Percentiles rank a stretch among this genome's conserved stretches.
Evolutionary conservation across 2,888 invertebrate species (phyloP).

Genomic region (Acrobasis consociella): DNA sequence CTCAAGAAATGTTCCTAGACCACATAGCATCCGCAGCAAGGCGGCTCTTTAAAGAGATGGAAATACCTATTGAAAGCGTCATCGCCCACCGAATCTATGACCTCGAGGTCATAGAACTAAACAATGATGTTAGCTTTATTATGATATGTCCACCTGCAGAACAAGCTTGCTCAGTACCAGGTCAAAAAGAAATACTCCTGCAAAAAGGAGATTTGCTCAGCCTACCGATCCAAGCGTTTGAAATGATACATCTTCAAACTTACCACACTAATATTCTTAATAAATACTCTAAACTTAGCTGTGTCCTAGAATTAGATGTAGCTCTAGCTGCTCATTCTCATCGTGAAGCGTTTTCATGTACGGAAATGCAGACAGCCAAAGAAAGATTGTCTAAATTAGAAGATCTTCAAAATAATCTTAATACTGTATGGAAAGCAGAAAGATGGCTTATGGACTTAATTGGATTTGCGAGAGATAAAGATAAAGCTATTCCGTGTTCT

Average conservation of each 20-base stretch:
- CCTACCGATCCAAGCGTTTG: constrained; percentile 95
- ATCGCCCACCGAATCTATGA: constrained; percentile 93
- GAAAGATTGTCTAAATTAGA: constrained; percentile 91
- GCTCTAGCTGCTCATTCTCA: constrained; percentile 96
- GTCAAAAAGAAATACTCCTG: constrained; percentile 91
- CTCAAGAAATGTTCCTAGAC: constrained; percentile 91
- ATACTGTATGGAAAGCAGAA: constrained; percentile 95
- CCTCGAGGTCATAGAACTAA: constrained; percentile 96
- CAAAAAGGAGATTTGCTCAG: constrained; percentile 93
- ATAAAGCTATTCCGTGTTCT: constrained; percentile 68
- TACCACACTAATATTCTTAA: constrained; percentile 96
- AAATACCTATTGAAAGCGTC: constrained; percentile 87
- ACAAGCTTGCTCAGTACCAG: constrained; percentile 94
- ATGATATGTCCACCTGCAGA: constrained; percentile 96
- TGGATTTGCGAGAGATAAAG: constrained; percentile 93
- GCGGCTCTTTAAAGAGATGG: constrained; percentile 91
- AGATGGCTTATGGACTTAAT: constrained; percentile 99
- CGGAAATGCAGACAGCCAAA: constrained; percentile 93
- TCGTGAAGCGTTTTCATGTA: constrained; percentile 96
- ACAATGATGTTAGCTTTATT: constrained; percentile 94
- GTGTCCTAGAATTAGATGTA: constrained; percentile 95
- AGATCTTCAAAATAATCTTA: constrained; percentile 92
- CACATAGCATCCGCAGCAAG: constrained; percentile 89
- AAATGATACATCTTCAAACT: constrained; percentile 97
- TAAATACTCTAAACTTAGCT: constrained; percentile 95